phyloP scores from a whole-genome alignment of 64 coral and sea anemone genomes.

The Montipora foliosa region DNA sequence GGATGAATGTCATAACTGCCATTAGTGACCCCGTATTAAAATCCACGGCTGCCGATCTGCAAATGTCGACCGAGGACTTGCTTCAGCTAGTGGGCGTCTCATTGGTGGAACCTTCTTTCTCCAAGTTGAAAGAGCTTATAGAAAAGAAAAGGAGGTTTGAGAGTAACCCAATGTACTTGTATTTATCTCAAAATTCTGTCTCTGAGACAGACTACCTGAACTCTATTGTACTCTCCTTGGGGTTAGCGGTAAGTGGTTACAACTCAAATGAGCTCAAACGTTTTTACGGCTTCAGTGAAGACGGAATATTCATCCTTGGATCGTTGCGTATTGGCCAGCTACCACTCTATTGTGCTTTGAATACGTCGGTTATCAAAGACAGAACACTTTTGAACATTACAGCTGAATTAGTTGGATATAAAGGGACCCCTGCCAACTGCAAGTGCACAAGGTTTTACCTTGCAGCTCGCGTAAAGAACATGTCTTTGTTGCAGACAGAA shows the following conservation, averaged over 20 bases:
- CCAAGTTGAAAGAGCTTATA: background rate
- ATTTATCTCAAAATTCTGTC: conserved; percentile 45
- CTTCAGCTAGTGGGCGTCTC: background rate
- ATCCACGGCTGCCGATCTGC: background rate
- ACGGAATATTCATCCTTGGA: conserved; percentile 12
- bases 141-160: conserved; percentile 44
- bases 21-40: background rate
- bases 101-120: background rate
- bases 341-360: conserved; percentile 13
- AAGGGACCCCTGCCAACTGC: background rate
- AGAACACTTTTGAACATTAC: conserved; percentile 37
- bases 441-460: conserved; percentile 33
- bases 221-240: background rate
- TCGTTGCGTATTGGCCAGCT: conserved; percentile 29
- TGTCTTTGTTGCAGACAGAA: background rate
- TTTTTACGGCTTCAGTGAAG: background rate
- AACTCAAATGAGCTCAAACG: background rate
- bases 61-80: background rate
- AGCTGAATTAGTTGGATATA: conserved; percentile 9
- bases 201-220: conserved; percentile 7
- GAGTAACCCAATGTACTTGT: background rate
- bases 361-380: conserved; percentile 4
- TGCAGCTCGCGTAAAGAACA: conserved; percentile 15
- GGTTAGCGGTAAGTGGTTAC: conserved; percentile 38
- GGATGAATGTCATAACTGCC: conserved; percentile 30